Conservation (phyloP, 2,888 invertebrate genomes). For the Hemaris fuciformis region DNA sequence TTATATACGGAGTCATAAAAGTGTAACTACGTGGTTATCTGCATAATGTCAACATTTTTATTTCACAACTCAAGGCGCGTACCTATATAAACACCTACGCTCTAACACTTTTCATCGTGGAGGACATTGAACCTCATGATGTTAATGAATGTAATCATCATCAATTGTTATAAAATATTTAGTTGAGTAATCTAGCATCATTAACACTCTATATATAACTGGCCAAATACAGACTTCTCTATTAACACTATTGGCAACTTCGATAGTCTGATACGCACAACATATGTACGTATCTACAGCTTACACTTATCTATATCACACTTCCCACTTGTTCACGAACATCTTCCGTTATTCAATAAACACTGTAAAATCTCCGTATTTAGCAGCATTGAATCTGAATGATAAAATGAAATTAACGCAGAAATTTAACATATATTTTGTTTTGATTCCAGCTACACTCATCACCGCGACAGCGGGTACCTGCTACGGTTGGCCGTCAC, state of each 20-base stretch:
- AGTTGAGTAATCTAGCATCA: conserved; percentile 19
- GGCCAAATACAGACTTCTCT: conserved; percentile 25
- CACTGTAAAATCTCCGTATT: too few species aligned
- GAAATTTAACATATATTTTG: conserved; percentile 17
- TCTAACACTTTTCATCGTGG: conserved; percentile 21
- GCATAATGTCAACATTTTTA: conserved; percentile 30
- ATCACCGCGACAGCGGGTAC: conserved; percentile 79
- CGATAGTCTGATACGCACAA: not conserved
- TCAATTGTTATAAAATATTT: conserved; percentile 19
- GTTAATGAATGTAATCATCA: conserved; percentile 27
- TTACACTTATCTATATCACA: not conserved
- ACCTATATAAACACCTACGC: conserved; percentile 22
- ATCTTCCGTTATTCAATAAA: too few species aligned
- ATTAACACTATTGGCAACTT: conserved; percentile 23
- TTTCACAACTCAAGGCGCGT: conserved; percentile 26
- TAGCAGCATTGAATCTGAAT: too few species aligned
- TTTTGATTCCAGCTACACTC: conserved; percentile 72
- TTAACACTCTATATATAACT: conserved; percentile 25
- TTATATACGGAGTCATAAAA: conserved; percentile 17
- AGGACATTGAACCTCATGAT: conserved; percentile 31
- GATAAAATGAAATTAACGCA: not conserved
- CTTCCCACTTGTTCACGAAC: too few species aligned
- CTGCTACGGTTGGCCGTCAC: conserved; percentile 83
- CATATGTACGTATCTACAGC: not conserved
- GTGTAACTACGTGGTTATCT: conserved; percentile 28